Percentiles rank a stretch among this genome's conserved stretches.
Conservation (phyloP, 2,113 vertebrate species). For the Arvicanthis niloticus region DNA sequence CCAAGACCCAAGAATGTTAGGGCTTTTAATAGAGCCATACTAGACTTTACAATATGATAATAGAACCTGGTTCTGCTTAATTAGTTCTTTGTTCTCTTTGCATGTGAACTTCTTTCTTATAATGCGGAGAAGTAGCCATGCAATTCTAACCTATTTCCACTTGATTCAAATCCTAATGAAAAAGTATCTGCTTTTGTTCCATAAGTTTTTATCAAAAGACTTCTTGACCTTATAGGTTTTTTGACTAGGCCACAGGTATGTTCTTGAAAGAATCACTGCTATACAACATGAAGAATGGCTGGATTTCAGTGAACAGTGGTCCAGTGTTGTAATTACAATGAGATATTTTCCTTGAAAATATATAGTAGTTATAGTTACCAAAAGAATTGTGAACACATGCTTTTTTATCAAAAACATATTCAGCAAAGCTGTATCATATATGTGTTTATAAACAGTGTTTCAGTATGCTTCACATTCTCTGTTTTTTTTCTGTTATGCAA, state of each 20-base stretch:
- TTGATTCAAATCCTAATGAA: neutral
- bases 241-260: neutral
- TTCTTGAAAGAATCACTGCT: neutral
- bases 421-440: neutral
- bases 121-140: neutral
- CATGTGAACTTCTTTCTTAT: neutral
- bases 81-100: neutral
- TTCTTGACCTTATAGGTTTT: neutral
- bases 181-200: constrained; percentile 23
- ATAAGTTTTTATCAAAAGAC: neutral
- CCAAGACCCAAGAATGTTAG: neutral
- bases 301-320: neutral
- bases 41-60: neutral
- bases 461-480: neutral
- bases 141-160: neutral
- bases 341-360: neutral
- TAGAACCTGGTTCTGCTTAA: neutral
- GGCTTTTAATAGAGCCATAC: neutral
- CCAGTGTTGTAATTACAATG: neutral
- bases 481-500: neutral
- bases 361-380: neutral
- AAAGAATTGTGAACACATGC: neutral
- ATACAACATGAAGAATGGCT: neutral
- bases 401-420: neutral
- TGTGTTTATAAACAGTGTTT: constrained; percentile 17